Evolutionary conservation across 2,113 vertebrate genomes (phyloP).

Genomic region (Embiotoca jacksoni): DNA sequence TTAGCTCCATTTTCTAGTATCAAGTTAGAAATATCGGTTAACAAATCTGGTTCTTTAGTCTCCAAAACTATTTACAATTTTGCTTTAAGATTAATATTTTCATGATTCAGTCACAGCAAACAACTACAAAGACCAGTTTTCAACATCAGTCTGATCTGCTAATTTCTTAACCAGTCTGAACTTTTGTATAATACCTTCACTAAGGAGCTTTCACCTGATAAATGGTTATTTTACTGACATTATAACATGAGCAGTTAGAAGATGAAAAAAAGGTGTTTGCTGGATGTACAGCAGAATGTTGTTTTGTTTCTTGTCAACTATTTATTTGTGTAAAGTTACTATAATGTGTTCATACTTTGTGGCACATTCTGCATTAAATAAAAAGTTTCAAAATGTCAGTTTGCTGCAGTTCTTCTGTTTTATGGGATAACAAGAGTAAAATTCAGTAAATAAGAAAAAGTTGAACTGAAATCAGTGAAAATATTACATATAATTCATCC

Average conservation of each 20-base stretch:
- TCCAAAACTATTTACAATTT: background rate
- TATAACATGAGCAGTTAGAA: background rate
- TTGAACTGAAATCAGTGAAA: background rate
- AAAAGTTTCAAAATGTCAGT: constrained; percentile 31
- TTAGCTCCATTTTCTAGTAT: background rate
- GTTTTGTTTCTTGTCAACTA: constrained; percentile 29
- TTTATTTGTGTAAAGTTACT: constrained; percentile 29
- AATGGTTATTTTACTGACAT: constrained; percentile 5
- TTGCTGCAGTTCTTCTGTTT: background rate
- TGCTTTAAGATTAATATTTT: background rate
- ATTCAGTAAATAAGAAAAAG: background rate
- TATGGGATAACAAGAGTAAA: background rate
- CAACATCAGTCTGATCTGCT: background rate
- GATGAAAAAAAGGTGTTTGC: background rate
- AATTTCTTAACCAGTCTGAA: background rate
- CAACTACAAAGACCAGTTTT: background rate
- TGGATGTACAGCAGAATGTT: constrained; percentile 18
- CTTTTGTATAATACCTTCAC: constrained; percentile 2
- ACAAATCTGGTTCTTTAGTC: background rate
- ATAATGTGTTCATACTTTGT: constrained; percentile 23
- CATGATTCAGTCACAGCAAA: background rate
- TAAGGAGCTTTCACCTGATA: constrained; percentile 8
- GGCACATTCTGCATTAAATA: constrained; percentile 51
- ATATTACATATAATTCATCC: too few species aligned
- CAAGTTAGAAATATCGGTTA: background rate